Evolutionary conservation across 2,888 invertebrate species (phyloP).

Genomic region (Lumbricus terrestris): DNA sequence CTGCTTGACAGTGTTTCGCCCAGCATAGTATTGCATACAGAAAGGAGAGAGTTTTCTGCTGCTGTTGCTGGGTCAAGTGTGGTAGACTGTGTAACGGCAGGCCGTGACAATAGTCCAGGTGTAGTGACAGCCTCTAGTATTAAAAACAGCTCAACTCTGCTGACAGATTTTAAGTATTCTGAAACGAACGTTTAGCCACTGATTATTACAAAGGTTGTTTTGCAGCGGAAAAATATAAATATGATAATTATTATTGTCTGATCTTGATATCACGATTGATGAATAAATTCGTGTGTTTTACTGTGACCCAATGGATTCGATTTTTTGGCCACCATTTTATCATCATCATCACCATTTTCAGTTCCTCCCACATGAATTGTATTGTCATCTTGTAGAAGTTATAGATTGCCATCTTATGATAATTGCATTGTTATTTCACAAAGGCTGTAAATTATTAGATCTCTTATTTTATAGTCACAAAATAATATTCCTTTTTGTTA

Average conservation of each 20-base stretch:
- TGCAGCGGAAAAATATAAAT: not conserved
- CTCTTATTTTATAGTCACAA: too few relatives aligned
- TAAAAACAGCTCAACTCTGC: not conserved
- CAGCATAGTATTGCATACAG: not conserved
- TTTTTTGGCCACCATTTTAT: not conserved
- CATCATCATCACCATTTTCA: not conserved
- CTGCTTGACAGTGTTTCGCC: not conserved
- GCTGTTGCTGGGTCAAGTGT: not conserved
- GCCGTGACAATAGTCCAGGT: not conserved
- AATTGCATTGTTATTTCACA: too few relatives aligned
- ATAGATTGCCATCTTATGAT: too few relatives aligned
- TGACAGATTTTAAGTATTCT: constrained; percentile 18
- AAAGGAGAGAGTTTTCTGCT: not conserved
- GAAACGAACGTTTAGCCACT: constrained; percentile 19
- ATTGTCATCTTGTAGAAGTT: too few relatives aligned
- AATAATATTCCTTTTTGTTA: too few relatives aligned
- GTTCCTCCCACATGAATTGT: too few relatives aligned
- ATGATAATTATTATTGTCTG: too few relatives aligned
- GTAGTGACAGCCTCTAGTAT: not conserved
- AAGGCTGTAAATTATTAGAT: too few relatives aligned
- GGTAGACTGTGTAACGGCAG: too few relatives aligned
- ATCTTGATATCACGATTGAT: not conserved
- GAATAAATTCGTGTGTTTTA: not conserved
- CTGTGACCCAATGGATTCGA: not conserved
- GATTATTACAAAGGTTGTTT: too few relatives aligned